Evolutionary conservation across 2,888 invertebrate genomes (phyloP).

Genomic region (Drosophila lutescens): DNA sequence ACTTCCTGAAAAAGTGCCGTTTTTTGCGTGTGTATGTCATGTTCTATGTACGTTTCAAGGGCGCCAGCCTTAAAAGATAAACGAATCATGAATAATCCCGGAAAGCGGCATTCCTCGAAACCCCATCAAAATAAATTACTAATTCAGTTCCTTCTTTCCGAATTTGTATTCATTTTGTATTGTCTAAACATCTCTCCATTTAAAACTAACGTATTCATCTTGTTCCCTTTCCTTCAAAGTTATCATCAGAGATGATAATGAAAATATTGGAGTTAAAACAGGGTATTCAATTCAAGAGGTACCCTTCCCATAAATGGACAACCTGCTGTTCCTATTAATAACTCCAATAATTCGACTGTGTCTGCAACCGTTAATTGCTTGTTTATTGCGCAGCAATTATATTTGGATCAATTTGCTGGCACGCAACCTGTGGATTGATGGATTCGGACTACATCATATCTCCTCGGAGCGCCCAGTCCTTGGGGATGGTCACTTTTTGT

Average conservation of each 20-base stretch:
- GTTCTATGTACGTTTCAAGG: background rate
- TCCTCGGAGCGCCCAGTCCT: background rate
- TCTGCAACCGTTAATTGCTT: constrained; percentile 54
- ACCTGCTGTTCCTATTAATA: constrained; percentile 24
- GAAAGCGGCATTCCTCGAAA: background rate
- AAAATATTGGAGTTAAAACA: too few relatives aligned
- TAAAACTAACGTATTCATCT: too few relatives aligned
- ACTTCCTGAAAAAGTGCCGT: background rate
- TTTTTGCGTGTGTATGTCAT: background rate
- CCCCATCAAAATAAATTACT: background rate
- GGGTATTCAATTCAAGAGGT: too few relatives aligned
- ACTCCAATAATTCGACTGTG: background rate
- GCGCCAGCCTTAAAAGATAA: background rate
- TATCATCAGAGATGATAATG: too few relatives aligned
- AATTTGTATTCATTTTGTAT: background rate
- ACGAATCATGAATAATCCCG: background rate
- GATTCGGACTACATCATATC: constrained; percentile 8
- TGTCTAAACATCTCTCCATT: too few relatives aligned
- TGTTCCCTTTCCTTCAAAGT: too few relatives aligned
- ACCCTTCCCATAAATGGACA: constrained; percentile 3
- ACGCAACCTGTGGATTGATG: constrained; percentile 48
- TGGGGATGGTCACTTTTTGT: constrained; percentile 10
- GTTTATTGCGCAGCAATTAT: constrained; percentile 51
- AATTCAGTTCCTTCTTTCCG: background rate
- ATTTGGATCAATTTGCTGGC: constrained; percentile 31